phyloP scores from a whole-genome alignment of 2,888 invertebrate species.

The Conomelus anceps region DNA sequence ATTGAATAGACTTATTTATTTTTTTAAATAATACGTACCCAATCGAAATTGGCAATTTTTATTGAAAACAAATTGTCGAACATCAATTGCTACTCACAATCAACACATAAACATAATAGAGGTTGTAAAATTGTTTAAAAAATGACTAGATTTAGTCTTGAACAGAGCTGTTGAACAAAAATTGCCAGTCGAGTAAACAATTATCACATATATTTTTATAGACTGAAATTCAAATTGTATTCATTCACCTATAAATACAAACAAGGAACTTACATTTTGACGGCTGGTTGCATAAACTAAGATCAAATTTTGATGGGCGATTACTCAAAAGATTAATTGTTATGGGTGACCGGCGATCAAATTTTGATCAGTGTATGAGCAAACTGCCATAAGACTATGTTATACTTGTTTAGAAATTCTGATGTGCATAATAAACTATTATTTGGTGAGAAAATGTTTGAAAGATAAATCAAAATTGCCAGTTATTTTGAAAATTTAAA shows the following conservation, averaged over 20 bases:
- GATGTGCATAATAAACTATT: not conserved
- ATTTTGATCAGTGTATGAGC: no score
- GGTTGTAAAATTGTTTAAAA: not conserved
- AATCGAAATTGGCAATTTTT: not conserved
- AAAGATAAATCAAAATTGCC: not conserved
- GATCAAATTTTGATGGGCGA: not conserved
- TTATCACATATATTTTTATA: not conserved
- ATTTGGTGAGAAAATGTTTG: not conserved
- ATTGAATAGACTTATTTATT: no score
- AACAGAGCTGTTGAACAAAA: not conserved
- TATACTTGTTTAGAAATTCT: no score
- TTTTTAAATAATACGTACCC: not conserved
- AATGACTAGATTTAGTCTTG: not conserved
- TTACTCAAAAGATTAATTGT: not conserved
- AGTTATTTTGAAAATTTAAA: not conserved
- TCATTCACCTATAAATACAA: not conserved
- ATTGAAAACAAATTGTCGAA: not conserved
- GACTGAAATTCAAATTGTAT: not conserved
- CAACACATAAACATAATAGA: not conserved
- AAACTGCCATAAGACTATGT: no score
- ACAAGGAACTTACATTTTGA: not conserved
- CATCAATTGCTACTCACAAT: not conserved
- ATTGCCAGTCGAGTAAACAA: not conserved
- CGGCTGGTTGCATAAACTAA: no score
- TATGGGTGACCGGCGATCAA: not conserved